Evolutionary conservation across 2,888 invertebrate species (phyloP), one percentile per base, ranked within the genome.

Genomic region (Philonicus albiceps): DNA sequence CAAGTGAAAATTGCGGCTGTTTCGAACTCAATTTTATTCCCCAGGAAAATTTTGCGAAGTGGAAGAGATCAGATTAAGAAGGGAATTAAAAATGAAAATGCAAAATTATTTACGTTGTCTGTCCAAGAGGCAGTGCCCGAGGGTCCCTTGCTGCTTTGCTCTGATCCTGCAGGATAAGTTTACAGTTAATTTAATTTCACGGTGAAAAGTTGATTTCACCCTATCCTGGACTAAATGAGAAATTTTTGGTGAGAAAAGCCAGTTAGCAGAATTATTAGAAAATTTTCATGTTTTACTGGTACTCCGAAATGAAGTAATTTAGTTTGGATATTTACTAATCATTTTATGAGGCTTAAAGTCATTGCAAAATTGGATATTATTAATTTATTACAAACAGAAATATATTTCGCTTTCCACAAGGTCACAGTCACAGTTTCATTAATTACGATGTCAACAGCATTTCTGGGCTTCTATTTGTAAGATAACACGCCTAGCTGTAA

Each of bases 51-150:
- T 84, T 84, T 40, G 40, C 43, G 43, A 8, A 81, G 34, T 55
- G 64, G 81, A 81, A 81, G 30, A 53, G 55, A 55, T 81, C 81
- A 81, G 81, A 81, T 81, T 81, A 81, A 81, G 55, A 13, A 31
- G 5, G 55, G 53, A 64, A 34, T 64, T 81, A 81, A 49, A 81
- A 31, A 55, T 34, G 64, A 55, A 81, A 19, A 11, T 43, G 37
- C 34, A 34, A 64, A 81, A 81, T 81, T 81, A 81, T 55, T 81
- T 81, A 55, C 31, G 55, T 13, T 34, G 37, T 34, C 74, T 8
- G 64, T 64, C 11, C 64, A 64, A 22, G 11, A 64, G 22, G 27
- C 27, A 64, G 64, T 19, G 13, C 27, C 27, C 64, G 64, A 19
- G 27, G 49, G 49, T 7, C 49, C n/a, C 16, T n/a, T 49, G n/a